Base-by-base conservation (phyloP, 64 coral and sea anemone species). In the Montipora foliosa region DNA sequence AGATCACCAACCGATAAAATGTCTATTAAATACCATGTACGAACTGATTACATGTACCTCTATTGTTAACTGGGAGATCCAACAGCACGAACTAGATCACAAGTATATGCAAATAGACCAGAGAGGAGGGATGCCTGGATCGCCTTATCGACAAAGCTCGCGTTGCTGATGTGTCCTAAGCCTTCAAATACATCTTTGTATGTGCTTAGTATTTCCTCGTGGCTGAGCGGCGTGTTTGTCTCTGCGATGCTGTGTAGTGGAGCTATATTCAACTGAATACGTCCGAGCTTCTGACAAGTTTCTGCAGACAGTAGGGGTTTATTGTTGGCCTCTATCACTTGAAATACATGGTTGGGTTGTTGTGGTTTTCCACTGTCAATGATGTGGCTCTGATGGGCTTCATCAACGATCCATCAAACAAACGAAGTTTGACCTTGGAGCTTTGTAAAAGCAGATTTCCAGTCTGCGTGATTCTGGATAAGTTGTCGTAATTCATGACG, bases 101-200 rank as follows among this genome's bases (percentile, higher is more conserved):
- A 22, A 79, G 44, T 79, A 79, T 79, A 79, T 79, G 77, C 77
- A 79, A 47, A 19, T 29, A 5, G 77, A 79, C 77, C 77, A 79
- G 45, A 79, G 77, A 79, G 77, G 77, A 22, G n/a, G 77, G n/a
- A 79, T 47, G 44, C 20, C 77, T 37, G 77, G 77, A 15, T 79
- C 77, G 44, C 29, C 29, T 25, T 25, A 25, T 25, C 25, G 29
- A 37, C 29, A 37, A 89, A 47, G 8, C 24, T 73, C 6, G 51
- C 11, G 66, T 94, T 76, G 19, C 92, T 78, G 57, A 74, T 75
- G 17, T 94, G 92, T 4, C 77, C 68, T 16, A 94, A 84, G 0
- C 87, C 77, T 89, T 87, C 82, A 37, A 93, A 93, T 1, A 87
- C 82, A 15, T 93, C 72, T 64, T 92, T 93, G 82, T 87, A 93